phyloP scores from a whole-genome alignment of 2,113 vertebrate species.

The Octodon degus region DNA sequence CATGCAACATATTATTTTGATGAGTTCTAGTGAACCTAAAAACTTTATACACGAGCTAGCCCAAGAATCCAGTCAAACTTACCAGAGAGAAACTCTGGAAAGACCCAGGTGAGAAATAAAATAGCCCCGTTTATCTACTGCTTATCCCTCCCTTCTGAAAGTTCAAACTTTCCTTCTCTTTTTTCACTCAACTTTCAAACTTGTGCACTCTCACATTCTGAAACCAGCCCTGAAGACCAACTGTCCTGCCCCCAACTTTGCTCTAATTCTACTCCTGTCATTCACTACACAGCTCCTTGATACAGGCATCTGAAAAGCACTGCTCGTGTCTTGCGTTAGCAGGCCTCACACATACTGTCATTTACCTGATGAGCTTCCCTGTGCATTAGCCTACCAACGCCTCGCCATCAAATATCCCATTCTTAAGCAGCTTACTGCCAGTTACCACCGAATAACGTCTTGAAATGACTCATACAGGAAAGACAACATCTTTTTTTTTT shows the following conservation, averaged over 20 bases:
- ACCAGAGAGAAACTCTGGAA: neutral
- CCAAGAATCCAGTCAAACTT: neutral
- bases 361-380: conserved; percentile 50
- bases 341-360: neutral
- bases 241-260: neutral
- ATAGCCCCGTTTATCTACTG: neutral
- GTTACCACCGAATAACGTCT: neutral
- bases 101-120: neutral
- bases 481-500: neutral
- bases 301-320: neutral
- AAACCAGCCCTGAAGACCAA: neutral
- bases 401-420: neutral
- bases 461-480: conserved; percentile 23
- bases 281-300: neutral
- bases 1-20: conserved; percentile 22
- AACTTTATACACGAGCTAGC: neutral
- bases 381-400: neutral
- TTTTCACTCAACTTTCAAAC: neutral
- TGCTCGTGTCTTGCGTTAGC: neutral
- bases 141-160: neutral
- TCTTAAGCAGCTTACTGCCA: neutral
- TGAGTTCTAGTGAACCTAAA: neutral
- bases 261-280: neutral
- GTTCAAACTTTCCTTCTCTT: conserved; percentile 19
- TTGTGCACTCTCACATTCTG: neutral